These are phyloP conservation scores for Drosophila helvetica DNA, from an alignment of 2,888 invertebrate species.

Conservation along the genomic window DNA sequence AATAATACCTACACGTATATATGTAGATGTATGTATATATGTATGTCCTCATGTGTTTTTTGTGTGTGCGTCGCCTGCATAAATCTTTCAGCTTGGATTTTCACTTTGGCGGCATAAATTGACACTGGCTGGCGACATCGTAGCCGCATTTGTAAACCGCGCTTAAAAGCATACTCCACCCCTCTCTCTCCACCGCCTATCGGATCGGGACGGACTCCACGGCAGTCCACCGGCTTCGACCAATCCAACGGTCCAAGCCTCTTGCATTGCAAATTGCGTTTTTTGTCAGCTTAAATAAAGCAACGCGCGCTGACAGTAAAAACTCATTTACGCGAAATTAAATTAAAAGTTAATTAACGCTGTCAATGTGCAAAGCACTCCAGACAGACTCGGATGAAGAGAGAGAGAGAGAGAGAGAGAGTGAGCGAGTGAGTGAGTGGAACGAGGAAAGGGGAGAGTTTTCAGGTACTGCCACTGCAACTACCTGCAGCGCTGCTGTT, in stretches of 20 bases:
- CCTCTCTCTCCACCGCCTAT: conserved; percentile 10
- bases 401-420: background rate
- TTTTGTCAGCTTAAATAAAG: conserved; percentile 63
- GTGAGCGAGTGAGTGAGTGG: conserved; percentile 1
- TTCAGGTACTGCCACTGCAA: conserved; percentile 38
- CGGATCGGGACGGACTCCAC: background rate
- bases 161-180: conserved; percentile 69
- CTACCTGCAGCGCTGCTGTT: conserved; percentile 61
- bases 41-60: conserved; percentile 12
- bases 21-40: conserved; percentile 5
- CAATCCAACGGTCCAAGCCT: conserved; percentile 32
- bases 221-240: background rate
- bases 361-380: conserved; percentile 81
- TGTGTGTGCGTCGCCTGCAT: conserved; percentile 51
- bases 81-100: conserved; percentile 80
- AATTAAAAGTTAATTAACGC: conserved; percentile 81
- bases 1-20: conserved; percentile 60
- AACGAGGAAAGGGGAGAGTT: background rate
- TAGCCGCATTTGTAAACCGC: conserved; percentile 77
- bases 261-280: conserved; percentile 60
- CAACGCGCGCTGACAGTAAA: conserved; percentile 79
- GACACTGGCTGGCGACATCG: conserved; percentile 73
- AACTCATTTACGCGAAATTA: conserved; percentile 82
- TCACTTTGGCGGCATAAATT: conserved; percentile 81
- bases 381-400: conserved; percentile 35